Evolutionary conservation across 2,888 invertebrate species (phyloP), one percentile per base, ranked within the genome.

Genomic region (Napeogenes sylphis): DNA sequence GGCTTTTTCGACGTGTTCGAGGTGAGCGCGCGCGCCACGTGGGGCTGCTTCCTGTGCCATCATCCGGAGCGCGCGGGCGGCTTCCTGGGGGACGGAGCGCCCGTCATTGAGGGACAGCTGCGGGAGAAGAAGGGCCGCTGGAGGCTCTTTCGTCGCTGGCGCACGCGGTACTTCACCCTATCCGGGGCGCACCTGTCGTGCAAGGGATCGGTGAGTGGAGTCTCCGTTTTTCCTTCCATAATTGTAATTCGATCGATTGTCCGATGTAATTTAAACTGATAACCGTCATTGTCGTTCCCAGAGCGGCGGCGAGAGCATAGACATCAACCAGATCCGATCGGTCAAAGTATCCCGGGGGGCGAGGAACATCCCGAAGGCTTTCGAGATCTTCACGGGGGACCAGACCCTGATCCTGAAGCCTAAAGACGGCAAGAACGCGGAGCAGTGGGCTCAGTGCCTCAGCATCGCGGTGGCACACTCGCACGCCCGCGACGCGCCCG

Each of bases 1-100:
- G 95, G 97, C 0, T 98, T 97, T 88, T 96, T 97, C 85, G 98
- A 98, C 86, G 97, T 98, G 58, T 98, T 98, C 85, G 97, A 97
- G 85, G 94, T 96, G 75, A 92, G 63, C 64, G 86, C 80, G 45
- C 80, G 78, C 68, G 83, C 83, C 64, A 78, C 85, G 57, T 98
- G 98, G 98, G 96, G 96, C 59, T 98, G 98, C 84, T 98, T 98
- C 85, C 92, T 98, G 69, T 98, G 98, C 85, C 96, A 96, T 76
- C 97, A 97, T 86, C 98, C 98, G 0, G 98, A 98, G 82, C 93
- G 96, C 70, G 96, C 97, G 5, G 93, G 94, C 4, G 96, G 96
- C 6, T 96, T 97, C 82, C 91, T 97, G 47, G 93, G 93, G 69
- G 93, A 95, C 83, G 94, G 96, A 30, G 94, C 94, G 77, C 97